Conservation (phyloP, 2,113 vertebrate species). For the Caracal caracal region DNA sequence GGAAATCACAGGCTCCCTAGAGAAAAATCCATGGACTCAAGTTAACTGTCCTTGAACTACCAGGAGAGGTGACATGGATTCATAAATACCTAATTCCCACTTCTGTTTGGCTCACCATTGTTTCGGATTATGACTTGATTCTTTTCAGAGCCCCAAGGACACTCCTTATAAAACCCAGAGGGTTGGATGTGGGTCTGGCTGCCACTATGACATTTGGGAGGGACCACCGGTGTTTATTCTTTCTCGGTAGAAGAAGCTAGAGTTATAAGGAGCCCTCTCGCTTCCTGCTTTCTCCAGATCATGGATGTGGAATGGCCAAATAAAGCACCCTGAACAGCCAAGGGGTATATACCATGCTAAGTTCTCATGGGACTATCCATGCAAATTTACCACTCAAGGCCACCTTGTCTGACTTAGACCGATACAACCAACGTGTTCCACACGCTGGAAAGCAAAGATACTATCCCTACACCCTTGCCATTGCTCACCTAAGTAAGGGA, state of each 20-base stretch:
- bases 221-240: background rate
- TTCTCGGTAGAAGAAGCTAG: background rate
- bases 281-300: background rate
- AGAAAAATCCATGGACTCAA: background rate
- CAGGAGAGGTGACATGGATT: background rate
- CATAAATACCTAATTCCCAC: background rate
- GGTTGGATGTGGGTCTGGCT: background rate
- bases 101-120: background rate
- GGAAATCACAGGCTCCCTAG: background rate
- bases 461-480: background rate
- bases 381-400: background rate
- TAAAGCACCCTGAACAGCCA: background rate
- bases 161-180: background rate
- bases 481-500: background rate
- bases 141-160: slow-evolving; percentile 1
- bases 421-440: background rate
- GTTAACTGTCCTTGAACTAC: background rate
- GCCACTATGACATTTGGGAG: background rate
- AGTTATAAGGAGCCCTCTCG: background rate
- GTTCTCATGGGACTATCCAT: background rate
- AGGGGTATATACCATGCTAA: background rate
- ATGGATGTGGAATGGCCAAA: background rate
- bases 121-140: background rate
- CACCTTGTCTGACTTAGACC: background rate
- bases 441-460: background rate